Percentiles rank a stretch among this genome's conserved stretches.
These are phyloP conservation scores for Oryzias curvinotus DNA, from an alignment of 2,113 vertebrate genomes.

Conservation along the genomic window DNA sequence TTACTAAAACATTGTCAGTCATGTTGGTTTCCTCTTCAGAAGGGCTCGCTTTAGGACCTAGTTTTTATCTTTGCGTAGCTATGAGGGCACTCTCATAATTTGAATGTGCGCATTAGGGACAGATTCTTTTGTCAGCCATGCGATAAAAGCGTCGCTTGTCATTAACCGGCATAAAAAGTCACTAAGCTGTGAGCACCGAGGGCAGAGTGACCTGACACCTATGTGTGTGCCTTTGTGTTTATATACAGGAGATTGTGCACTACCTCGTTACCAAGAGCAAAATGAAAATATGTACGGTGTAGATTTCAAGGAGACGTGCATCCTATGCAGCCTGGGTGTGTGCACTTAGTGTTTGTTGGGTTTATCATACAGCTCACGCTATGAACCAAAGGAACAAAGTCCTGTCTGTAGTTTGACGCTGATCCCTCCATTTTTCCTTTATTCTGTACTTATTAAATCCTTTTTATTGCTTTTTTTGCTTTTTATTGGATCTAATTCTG, in stretches of 20 bases:
- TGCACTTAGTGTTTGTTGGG: slow-evolving; percentile 16
- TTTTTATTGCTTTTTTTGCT: slow-evolving; percentile 1
- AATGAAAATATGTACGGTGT: neutral
- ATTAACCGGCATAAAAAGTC: slow-evolving; percentile 71
- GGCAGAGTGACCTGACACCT: slow-evolving; percentile 73
- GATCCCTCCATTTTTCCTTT: slow-evolving; percentile 13
- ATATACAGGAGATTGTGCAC: slow-evolving; percentile 38
- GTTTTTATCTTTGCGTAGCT: slow-evolving; percentile 12
- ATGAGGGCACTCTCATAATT: neutral
- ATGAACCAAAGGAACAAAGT: slow-evolving; percentile 75
- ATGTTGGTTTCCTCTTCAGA: no score
- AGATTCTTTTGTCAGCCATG: slow-evolving; percentile 50
- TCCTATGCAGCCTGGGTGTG: slow-evolving; percentile 13
- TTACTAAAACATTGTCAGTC: slow-evolving; percentile 1
- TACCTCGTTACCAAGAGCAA: slow-evolving; percentile 23
- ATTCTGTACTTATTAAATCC: neutral
- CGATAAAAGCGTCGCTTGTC: slow-evolving; percentile 64
- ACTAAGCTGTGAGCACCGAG: slow-evolving; percentile 48
- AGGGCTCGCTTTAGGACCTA: neutral
- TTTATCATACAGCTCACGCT: slow-evolving; percentile 57
- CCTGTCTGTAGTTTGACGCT: slow-evolving; percentile 57
- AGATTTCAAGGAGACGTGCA: neutral
- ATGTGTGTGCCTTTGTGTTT: slow-evolving; percentile 45
- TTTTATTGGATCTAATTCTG: neutral
- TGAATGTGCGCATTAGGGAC: slow-evolving; percentile 5